Conservation (phyloP, 2,797 vertebrate genomes). For the Arctocebus calabarensis region DNA sequence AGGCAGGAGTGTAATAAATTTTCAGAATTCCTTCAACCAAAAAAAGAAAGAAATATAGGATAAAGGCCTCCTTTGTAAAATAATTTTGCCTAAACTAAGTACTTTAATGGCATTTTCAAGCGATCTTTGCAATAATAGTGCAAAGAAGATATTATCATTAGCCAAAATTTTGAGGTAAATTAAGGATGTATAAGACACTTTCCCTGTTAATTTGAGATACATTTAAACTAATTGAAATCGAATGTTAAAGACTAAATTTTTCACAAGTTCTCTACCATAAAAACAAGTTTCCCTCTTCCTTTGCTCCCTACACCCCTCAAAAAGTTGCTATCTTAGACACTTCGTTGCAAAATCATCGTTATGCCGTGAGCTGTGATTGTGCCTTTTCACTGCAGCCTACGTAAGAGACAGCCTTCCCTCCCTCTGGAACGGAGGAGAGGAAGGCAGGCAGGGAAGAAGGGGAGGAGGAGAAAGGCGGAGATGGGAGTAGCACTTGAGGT, state of each 20-base stretch:
- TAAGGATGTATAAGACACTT: constrained; percentile 39
- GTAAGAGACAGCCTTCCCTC: too few relatives aligned
- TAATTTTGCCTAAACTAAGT: background rate
- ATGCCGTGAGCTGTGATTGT: background rate
- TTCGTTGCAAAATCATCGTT: background rate
- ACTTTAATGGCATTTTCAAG: constrained; percentile 23
- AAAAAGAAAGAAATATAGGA: background rate
- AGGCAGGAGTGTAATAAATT: background rate
- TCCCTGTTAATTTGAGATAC: background rate
- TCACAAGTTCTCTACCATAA: background rate
- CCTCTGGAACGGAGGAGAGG: background rate
- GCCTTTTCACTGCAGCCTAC: background rate
- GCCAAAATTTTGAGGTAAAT: background rate
- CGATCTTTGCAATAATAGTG: background rate
- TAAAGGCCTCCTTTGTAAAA: background rate
- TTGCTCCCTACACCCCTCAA: background rate
- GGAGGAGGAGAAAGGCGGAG: background rate
- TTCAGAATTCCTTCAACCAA: constrained; percentile 40
- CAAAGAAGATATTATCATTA: constrained; percentile 15
- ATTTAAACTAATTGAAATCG: background rate
- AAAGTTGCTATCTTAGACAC: background rate
- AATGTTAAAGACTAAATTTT: constrained; percentile 36
- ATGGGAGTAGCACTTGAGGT: background rate
- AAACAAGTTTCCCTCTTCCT: background rate
- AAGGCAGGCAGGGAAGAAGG: background rate